Percentiles rank a stretch among this genome's conserved stretches.
Evolutionary conservation across 1,140 invertebrate genomes (phyloP).

Genomic region (Holotrichia oblita): DNA sequence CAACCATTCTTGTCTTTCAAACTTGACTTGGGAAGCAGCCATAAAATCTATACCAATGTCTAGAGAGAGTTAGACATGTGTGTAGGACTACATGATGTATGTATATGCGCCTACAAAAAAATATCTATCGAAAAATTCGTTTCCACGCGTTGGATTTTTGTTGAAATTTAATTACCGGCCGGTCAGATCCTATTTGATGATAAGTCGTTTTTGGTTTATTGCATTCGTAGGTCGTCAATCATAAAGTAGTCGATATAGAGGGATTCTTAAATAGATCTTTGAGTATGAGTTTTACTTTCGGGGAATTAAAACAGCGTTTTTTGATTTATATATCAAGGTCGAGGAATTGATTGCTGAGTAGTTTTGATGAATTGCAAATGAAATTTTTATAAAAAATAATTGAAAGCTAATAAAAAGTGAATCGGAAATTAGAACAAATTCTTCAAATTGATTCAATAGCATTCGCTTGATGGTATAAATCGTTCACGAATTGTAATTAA

Average conservation of each 20-base stretch:
- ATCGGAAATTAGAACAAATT: too few relatives aligned
- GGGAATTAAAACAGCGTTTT: background rate
- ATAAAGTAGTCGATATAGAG: background rate
- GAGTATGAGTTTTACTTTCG: background rate
- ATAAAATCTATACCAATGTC: background rate
- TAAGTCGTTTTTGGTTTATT: background rate
- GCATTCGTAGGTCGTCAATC: background rate
- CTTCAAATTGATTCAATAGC: too few relatives aligned
- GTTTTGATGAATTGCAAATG: too few relatives aligned
- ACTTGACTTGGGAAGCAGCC: background rate
- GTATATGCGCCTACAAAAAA: background rate
- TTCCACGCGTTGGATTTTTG: background rate
- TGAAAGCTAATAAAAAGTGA: too few relatives aligned
- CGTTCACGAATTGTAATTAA: too few relatives aligned
- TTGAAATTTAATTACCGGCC: background rate
- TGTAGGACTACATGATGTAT: background rate
- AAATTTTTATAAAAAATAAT: too few relatives aligned
- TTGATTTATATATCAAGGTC: background rate
- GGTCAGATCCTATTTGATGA: constrained; percentile 12
- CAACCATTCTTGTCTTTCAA: background rate
- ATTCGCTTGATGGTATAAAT: too few relatives aligned
- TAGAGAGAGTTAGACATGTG: background rate
- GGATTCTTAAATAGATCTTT: background rate
- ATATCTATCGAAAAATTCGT: background rate
- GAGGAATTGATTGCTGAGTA: too few relatives aligned